Evolutionary conservation across 2,797 vertebrate species (phyloP).

Genomic region (Stomatorhinus walkeri): DNA sequence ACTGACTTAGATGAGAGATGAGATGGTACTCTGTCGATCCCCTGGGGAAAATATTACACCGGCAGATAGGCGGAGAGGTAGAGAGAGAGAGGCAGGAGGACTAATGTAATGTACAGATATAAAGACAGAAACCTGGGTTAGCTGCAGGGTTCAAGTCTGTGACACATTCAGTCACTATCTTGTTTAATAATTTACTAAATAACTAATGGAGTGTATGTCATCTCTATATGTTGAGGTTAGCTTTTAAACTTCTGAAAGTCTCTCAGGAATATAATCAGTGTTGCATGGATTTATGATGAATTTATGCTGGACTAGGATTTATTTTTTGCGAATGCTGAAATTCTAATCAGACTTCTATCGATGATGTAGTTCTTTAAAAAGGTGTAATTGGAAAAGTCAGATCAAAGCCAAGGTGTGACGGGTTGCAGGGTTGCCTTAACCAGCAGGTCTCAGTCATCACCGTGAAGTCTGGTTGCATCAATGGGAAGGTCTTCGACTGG

Average conservation of each 20-base stretch:
- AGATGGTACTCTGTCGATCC: not conserved
- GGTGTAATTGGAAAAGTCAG: not conserved
- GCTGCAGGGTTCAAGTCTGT: not conserved
- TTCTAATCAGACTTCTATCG: not conserved
- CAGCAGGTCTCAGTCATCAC: constrained; percentile 63
- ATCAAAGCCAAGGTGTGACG: not conserved
- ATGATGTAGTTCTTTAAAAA: not conserved
- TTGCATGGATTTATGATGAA: not conserved
- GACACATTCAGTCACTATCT: not conserved
- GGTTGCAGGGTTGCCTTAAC: not conserved
- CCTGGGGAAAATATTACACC: not conserved
- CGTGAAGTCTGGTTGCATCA: constrained; percentile 82
- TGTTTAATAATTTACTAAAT: not conserved
- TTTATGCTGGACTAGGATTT: not conserved
- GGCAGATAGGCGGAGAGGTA: not conserved
- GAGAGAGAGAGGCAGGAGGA: not conserved
- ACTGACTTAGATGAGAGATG: not conserved
- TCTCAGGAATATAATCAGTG: not conserved
- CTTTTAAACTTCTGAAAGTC: too few species aligned
- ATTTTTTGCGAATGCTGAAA: not conserved
- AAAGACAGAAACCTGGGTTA: not conserved
- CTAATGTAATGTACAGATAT: not conserved
- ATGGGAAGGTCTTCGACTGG: constrained; percentile 88
- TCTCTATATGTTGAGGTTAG: not conserved
- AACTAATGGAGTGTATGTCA: not conserved